Base-by-base conservation (phyloP, 23 tunicate genomes). In the Botrylloides violaceus region DNA sequence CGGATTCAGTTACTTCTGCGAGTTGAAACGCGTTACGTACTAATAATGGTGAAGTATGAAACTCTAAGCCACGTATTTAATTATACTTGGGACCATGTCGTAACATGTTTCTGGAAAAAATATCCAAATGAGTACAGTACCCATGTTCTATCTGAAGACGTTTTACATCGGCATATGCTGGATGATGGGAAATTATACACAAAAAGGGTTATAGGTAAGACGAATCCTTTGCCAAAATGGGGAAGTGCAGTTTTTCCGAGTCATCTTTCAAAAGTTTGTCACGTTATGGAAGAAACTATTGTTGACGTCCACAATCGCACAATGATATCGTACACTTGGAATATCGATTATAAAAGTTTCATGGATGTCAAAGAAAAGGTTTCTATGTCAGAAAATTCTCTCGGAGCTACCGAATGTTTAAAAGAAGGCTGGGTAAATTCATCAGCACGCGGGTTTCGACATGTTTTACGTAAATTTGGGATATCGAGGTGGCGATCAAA, bases 361-460 rank as follows among this genome's bases (percentile, higher is more conserved):
- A 85, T 85, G 94, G 77, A 32, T 7, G 29, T 43, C 4, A 65
- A 60, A 48, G 57, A 75, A 5, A 37, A 48, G 1, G 29, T 72
- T 20, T 21, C 37, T 19, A 76, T 73, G 20, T 0, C 59, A 6
- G 59, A 32, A 1, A 55, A 72, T 33, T 39, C 74, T 4, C 30
- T 27, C 26, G 68, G 29, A 35, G 34, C 64, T 15, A 85, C 94
- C 9, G 27, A 35, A 22, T 36, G 84, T 20, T 22, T 29, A 2
- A 80, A 64, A 36, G 94, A 85, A 75, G 94, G 81, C 5, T 85
- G 94, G 94, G 72, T 75, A 1, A 81, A 85, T 75, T 85, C 94
- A 34, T 85, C 94, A 30, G 49, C 76, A 47, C 66, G 47, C 30
- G 94, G 94, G 24, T 66, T 85, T 24, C 47, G 94, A 34, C 57